Percentiles rank a stretch among this genome's conserved stretches.
phyloP scores from a whole-genome alignment of 2,797 vertebrate genomes.

The Babyrousa celebensis region DNA sequence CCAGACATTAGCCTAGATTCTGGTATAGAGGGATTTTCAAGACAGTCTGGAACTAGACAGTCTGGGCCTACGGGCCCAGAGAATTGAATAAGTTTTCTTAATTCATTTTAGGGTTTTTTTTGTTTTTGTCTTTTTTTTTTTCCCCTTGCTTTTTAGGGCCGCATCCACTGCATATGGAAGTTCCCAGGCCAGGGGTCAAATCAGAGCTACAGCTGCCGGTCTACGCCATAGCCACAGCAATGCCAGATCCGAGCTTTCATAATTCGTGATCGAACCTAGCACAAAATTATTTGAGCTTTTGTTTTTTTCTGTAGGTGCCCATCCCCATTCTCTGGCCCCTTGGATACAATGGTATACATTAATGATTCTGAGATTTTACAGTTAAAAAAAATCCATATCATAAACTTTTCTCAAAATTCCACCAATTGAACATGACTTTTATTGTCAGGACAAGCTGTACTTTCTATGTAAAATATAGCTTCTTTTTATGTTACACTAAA shows the following conservation, averaged over 20 bases:
- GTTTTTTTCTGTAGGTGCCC: background rate
- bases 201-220: no score
- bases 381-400: background rate
- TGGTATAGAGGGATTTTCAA: background rate
- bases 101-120: no score
- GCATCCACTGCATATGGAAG: no score
- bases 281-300: background rate
- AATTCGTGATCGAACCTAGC: background rate
- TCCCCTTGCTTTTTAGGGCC: no score
- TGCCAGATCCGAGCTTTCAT: background rate
- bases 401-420: conserved; percentile 38
- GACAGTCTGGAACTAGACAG: background rate
- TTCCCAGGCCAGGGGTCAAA: no score
- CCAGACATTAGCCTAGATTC: background rate
- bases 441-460: conserved; percentile 6
- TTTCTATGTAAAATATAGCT: conserved; percentile 29
- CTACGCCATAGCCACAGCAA: no score
- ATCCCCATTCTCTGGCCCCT: background rate
- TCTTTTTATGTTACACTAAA: background rate
- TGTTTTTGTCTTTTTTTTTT: no score
- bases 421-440: background rate
- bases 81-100: background rate
- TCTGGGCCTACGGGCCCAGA: background rate
- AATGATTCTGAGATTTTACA: background rate
- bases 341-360: background rate